A percentile compares a stretch with the other conserved stretches of the same genome.
phyloP scores from a whole-genome alignment of 2,113 vertebrate species.

The Pogona vitticeps region DNA sequence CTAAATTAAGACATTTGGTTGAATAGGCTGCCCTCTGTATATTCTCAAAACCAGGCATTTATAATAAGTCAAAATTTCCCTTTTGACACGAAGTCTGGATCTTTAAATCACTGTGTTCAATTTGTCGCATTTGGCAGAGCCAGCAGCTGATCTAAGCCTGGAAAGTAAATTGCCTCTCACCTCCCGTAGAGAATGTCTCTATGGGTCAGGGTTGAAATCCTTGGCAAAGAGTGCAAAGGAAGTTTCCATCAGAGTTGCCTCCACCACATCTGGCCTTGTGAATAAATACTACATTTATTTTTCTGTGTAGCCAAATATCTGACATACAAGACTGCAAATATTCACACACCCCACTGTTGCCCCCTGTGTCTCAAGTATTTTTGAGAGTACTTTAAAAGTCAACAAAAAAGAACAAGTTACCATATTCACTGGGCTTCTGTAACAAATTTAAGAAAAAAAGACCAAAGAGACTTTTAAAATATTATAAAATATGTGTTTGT shows the following conservation, averaged over 20 bases:
- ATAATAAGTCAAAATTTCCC: slow-evolving; percentile 5
- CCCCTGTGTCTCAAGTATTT: slow-evolving; percentile 16
- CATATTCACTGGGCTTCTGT: slow-evolving; percentile 58
- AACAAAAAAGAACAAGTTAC: slow-evolving; percentile 52
- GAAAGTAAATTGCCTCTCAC: slow-evolving; percentile 64
- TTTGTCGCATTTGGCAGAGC: slow-evolving; percentile 62
- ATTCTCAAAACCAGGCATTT: not conserved
- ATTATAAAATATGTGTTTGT: slow-evolving; percentile 67
- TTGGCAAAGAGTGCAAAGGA: slow-evolving; percentile 60
- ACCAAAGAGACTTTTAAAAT: slow-evolving; percentile 61
- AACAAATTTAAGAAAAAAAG: slow-evolving; percentile 47
- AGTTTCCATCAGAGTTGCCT: slow-evolving; percentile 52
- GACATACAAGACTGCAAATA: slow-evolving; percentile 47
- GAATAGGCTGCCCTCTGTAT: not conserved
- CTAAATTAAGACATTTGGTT: not conserved
- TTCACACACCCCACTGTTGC: slow-evolving; percentile 49
- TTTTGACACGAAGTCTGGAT: slow-evolving; percentile 24
- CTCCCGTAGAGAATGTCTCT: slow-evolving; percentile 69
- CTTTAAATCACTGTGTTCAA: slow-evolving; percentile 47
- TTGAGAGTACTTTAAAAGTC: slow-evolving; percentile 42
- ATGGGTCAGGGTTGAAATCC: slow-evolving; percentile 62
- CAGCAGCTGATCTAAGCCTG: slow-evolving; percentile 70
- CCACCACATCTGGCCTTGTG: slow-evolving; percentile 52
- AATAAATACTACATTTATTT: slow-evolving; percentile 45
- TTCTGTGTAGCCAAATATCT: slow-evolving; percentile 36